Conservation (phyloP, 2,888 invertebrate genomes). For the Globia sparganii region DNA sequence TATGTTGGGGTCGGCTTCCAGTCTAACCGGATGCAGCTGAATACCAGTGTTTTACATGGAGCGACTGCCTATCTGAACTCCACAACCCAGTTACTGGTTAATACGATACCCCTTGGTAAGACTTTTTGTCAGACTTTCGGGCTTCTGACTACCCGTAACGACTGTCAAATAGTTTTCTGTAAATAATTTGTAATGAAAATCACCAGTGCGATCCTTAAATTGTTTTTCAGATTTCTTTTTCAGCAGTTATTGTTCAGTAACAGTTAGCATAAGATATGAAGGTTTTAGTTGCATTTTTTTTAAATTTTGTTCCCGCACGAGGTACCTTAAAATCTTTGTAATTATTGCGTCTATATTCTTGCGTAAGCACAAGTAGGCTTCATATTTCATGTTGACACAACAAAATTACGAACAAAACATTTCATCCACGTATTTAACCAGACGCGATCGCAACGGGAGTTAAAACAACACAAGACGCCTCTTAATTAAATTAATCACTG, state of each 20-base stretch:
- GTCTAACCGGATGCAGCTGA: too few species aligned
- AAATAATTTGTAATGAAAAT: neutral
- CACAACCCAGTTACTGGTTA: too few species aligned
- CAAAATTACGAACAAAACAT: constrained; percentile 19
- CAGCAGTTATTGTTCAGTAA: neutral
- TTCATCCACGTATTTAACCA: constrained; percentile 7
- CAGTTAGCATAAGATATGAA: neutral
- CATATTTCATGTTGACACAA: constrained; percentile 20
- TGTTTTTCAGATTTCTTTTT: neutral
- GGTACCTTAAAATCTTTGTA: neutral
- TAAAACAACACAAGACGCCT: neutral
- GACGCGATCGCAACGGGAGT: neutral
- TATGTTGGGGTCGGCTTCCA: too few species aligned
- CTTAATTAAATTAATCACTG: constrained; percentile 53
- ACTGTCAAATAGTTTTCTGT: neutral
- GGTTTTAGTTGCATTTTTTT: neutral
- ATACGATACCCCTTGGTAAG: too few species aligned
- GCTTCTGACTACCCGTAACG: too few species aligned
- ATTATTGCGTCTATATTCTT: neutral
- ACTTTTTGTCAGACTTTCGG: too few species aligned
- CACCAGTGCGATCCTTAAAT: neutral
- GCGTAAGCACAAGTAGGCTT: neutral
- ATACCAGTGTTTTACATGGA: too few species aligned
- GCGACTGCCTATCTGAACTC: too few species aligned
- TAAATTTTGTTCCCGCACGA: too few species aligned